Evolutionary conservation across 2,888 invertebrate genomes (phyloP), one percentile per base, ranked within the genome.

Genomic region (Epirrita christyi): DNA sequence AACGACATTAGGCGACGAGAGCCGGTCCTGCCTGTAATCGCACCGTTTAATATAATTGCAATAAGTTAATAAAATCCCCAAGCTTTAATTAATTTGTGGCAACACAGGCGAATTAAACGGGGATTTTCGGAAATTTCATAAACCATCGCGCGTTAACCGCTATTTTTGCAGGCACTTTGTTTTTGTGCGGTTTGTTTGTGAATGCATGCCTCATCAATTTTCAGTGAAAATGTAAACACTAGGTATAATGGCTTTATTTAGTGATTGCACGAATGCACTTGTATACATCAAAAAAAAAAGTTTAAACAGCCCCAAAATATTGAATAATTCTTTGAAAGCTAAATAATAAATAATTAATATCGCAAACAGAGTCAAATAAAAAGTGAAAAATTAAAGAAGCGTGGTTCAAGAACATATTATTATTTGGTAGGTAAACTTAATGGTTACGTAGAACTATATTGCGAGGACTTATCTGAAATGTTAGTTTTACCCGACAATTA

Each of bases 21-120:
- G 70, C 68, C 67, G 64, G 13, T 66, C 72, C 75, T 73, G 75
- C 66, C 75, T 55, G 50, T 83, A 85, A 87, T 85, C 80, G 81
- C 71, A 70, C 72, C 85, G 81, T 83, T 86, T 85, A 86, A 87
- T 15, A 40, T 32, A 40, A 49, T 88, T 85, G 85, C 85, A 85
- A 88, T 88, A 90, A 88, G 85, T 88, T 88, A 85, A 88, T 87
- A 85, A 86, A 86, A 85, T 81, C 80, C 80, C 80, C 71, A 78
- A 76, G 77, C 82, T 83, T 83, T 86, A 88, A 88, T 89, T 86
- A 87, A 88, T 90, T 87, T 85, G 83, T 80, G 83, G 83, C 78
- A 78, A 83, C 79, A 78, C 83, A 76, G 79, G 76, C 79, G 81
- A 76, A 86, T 86, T 84, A 85, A 85, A 88, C 76, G 72, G 73